These are phyloP conservation scores for Listronotus bonariensis DNA, from an alignment of 1,140 invertebrate genomes.

Conservation along the genomic window DNA sequence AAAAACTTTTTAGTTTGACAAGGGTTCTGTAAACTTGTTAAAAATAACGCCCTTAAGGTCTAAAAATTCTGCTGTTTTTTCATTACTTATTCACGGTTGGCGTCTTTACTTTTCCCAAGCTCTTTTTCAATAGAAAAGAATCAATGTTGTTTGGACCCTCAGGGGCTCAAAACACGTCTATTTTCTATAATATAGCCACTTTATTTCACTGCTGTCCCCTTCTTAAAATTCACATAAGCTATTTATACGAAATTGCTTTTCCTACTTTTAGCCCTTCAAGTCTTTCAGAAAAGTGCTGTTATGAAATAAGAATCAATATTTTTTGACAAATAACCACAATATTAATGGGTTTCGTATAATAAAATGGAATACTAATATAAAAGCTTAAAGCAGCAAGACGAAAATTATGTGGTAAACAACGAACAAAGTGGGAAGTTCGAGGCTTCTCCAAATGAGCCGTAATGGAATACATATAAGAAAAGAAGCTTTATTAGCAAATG, in stretches of 20 bases:
- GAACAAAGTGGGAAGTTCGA: no score
- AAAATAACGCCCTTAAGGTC: background rate
- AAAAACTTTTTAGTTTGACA: constrained; percentile 1
- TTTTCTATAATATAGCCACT: constrained; percentile 29
- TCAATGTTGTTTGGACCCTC: constrained; percentile 13
- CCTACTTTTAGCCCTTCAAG: background rate
- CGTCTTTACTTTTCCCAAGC: no score
- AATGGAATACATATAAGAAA: no score
- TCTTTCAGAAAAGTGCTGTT: no score
- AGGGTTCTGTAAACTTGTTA: constrained; percentile 2
- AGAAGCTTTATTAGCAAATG: no score
- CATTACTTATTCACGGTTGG: background rate
- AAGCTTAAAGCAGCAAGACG: no score
- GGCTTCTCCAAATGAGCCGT: no score
- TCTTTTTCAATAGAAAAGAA: constrained; percentile 14
- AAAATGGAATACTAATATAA: no score
- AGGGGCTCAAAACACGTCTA: constrained; percentile 24
- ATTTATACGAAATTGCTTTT: constrained; percentile 22
- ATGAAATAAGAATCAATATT: no score
- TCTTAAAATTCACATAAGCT: constrained; percentile 20
- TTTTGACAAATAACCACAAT: no score
- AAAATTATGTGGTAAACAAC: no score
- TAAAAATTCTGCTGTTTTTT: constrained; percentile 1
- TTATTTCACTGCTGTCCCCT: constrained; percentile 21
- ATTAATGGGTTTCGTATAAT: no score